phyloP scores from a whole-genome alignment of 2,888 invertebrate genomes.

The Miltochrista miniata region DNA sequence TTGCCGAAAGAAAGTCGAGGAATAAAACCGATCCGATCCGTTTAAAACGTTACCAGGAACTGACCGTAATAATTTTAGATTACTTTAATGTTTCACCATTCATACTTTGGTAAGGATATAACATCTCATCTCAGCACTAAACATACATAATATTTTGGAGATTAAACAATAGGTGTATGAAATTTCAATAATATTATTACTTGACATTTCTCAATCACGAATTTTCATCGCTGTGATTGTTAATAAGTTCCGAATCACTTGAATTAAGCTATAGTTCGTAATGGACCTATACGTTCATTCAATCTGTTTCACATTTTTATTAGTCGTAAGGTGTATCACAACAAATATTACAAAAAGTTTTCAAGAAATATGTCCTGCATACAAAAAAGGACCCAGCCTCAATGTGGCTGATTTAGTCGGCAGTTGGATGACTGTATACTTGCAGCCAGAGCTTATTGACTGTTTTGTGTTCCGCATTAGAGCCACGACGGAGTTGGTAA shows the following conservation, averaged over 20 bases:
- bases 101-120: not conserved
- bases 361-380: constrained; percentile 27
- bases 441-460: constrained; percentile 40
- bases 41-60: no score
- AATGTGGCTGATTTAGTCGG: constrained; percentile 43
- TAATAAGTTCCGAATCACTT: not conserved
- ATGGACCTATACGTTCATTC: not conserved
- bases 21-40: no score
- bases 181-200: constrained; percentile 2
- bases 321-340: not conserved
- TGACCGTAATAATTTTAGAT: no score
- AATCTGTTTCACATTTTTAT: constrained; percentile 1
- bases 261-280: not conserved
- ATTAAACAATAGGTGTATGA: not conserved
- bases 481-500: constrained; percentile 47
- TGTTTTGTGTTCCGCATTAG: constrained; percentile 46
- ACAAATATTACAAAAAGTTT: constrained; percentile 9
- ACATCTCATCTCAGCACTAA: not conserved
- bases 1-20: no score
- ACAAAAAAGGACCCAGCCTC: constrained; percentile 29
- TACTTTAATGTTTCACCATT: not conserved
- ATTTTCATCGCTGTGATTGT: not conserved
- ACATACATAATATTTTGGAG: not conserved
- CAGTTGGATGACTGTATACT: constrained; percentile 48
- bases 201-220: not conserved